A percentile compares a stretch with the other conserved stretches of the same genome.
Evolutionary conservation across 2,888 invertebrate genomes (phyloP).

Genomic region (Drosophila kambysellisi): DNA sequence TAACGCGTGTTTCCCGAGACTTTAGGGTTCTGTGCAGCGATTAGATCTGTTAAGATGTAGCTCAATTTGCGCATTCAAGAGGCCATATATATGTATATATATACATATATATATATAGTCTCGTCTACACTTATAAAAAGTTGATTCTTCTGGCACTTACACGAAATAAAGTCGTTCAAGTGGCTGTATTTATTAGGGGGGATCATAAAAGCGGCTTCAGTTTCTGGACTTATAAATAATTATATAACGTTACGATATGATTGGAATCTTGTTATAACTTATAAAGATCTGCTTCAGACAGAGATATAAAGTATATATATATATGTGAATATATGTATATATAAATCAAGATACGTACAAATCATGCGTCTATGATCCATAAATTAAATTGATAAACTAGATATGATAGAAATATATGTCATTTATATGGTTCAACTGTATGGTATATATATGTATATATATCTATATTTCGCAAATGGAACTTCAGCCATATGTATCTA

Average conservation of each 20-base stretch:
- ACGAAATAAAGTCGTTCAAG: not conserved
- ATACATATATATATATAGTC: not conserved
- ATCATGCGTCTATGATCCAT: conserved; percentile 15
- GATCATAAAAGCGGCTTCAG: conserved; percentile 20
- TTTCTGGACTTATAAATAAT: not conserved
- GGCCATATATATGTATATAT: conserved; percentile 22
- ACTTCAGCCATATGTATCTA: conserved; percentile 25
- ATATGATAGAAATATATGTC: conserved; percentile 21
- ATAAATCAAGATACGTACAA: conserved; percentile 23
- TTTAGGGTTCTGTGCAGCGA: conserved; percentile 26
- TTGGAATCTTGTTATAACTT: not conserved
- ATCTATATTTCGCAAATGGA: not conserved
- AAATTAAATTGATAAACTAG: conserved; percentile 29
- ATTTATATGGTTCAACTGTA: not conserved
- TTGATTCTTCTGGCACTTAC: conserved; percentile 4
- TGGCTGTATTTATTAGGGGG: conserved; percentile 10
- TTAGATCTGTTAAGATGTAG: conserved; percentile 11
- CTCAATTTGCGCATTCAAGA: conserved; percentile 37
- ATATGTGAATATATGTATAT: not conserved
- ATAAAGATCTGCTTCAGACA: not conserved
- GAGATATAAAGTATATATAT: no score
- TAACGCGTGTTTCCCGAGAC: conserved; percentile 65
- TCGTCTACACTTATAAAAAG: conserved; percentile 13
- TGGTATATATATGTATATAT: not conserved
- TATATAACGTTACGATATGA: not conserved